Percentiles rank a stretch among this genome's conserved stretches.
Evolutionary conservation across 2,113 vertebrate genomes (phyloP).

Genomic region (Ahaetulla prasina): DNA sequence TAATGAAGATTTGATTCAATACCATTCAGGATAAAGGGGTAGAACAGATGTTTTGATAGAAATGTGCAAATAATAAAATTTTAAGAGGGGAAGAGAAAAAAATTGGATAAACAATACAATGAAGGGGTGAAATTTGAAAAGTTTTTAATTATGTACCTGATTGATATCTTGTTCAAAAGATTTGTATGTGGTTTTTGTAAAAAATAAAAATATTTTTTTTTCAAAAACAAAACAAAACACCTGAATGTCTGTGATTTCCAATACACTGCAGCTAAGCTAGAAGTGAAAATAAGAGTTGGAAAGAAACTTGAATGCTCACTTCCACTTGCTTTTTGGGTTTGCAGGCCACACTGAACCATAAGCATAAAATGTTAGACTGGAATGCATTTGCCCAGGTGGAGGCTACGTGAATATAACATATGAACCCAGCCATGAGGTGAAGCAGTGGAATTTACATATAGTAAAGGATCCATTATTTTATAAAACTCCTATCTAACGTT

Average conservation of each 20-base stretch:
- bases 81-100: no score
- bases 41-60: no score
- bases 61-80: no score
- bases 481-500: background rate
- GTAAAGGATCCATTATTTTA: background rate
- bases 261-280: background rate
- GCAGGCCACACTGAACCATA: background rate
- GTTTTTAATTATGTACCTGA: no score
- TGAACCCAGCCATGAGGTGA: background rate
- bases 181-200: no score
- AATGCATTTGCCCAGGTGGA: background rate
- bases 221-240: no score
- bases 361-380: background rate
- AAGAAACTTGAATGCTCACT: background rate
- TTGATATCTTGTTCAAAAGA: no score
- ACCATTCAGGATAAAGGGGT: no score
- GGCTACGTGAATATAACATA: background rate
- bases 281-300: background rate
- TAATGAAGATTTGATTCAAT: no score
- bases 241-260: background rate
- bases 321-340: background rate
- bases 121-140: no score
- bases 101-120: no score
- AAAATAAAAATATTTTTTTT: no score
- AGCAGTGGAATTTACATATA: background rate